Base-by-base conservation (phyloP, 2,797 vertebrate species). In the Pangasius macronema region DNA sequence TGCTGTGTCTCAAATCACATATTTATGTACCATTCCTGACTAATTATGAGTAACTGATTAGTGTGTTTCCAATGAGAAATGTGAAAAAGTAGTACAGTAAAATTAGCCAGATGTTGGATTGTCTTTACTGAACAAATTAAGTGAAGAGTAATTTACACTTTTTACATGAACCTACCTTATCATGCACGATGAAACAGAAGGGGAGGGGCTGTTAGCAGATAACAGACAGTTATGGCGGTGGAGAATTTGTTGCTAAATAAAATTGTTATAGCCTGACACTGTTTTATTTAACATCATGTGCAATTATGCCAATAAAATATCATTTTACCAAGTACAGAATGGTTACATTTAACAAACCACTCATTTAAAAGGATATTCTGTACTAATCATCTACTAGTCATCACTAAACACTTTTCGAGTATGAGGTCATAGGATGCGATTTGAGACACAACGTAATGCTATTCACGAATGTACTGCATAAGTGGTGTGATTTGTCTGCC, bases 1-100 rank as follows among this genome's bases (percentile, higher is more conserved):
- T 0, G 18, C 11, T 84, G 83, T 59, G 68, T 61, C 83, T 84
- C 68, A 46, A 59, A 73, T 36, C 20, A 3, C 82, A 83, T 33
- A n/a, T 49, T 30, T 24, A n/a, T 11, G 2, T 53, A 57, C 11
- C 16, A 39, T 55, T 57, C 27, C 20, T 20, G 4, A 20, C 57
- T n/a, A n/a, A 2, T 24, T 55, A 30, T 18, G 16, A 79, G n/a
- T 20, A 5, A 39, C 4, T 39, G 53, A 59, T 36, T 11, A 79
- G 2, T 57, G 53, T 59, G 36, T 27, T 59, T 59, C 39, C 53
- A 27, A 33, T 80, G 30, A 22, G 53, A 79, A 22, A 55, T 36
- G 36, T 22, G 24, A 24, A 79, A n/a, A 80, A 6, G 5, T 20
- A 79, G n/a, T 59, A 5, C 77, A 39, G 24, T 8, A n/a, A 63